A percentile compares a stretch with the other conserved stretches of the same genome.
These are phyloP conservation scores for Adela reaumurella DNA, from an alignment of 2,888 invertebrate genomes.

Conservation along the genomic window DNA sequence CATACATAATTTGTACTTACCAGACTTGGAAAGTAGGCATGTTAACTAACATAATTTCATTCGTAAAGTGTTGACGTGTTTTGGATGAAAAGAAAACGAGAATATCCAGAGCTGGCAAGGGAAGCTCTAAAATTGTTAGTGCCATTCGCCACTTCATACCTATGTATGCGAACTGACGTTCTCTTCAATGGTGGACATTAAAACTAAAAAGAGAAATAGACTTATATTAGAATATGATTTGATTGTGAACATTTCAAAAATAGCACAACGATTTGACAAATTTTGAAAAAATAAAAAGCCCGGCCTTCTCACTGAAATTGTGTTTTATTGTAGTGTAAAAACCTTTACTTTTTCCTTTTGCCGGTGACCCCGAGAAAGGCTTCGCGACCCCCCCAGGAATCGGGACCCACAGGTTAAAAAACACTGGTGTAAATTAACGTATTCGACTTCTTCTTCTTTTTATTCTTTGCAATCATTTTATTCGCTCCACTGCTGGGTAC, in stretches of 20 bases:
- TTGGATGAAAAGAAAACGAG: slow-evolving; percentile 4
- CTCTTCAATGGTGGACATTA: slow-evolving; percentile 17
- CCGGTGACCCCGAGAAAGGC: slow-evolving; percentile 5
- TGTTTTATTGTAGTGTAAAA: slow-evolving; percentile 1
- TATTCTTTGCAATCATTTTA: too few relatives aligned
- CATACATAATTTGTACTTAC: slow-evolving; percentile 14
- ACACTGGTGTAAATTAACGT: neutral
- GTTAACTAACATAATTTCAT: slow-evolving; percentile 7
- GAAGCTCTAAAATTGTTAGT: slow-evolving; percentile 19
- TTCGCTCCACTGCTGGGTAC: too few relatives aligned
- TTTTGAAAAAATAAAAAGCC: slow-evolving; percentile 1
- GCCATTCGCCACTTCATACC: slow-evolving; percentile 16
- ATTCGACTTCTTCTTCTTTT: too few relatives aligned
- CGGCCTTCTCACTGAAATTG: slow-evolving; percentile 2
- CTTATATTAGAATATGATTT: slow-evolving; percentile 3
- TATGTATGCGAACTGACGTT: slow-evolving; percentile 11
- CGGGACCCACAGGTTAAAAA: slow-evolving; percentile 7
- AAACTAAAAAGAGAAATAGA: slow-evolving; percentile 18
- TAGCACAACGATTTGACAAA: slow-evolving; percentile 2
- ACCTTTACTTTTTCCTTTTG: neutral
- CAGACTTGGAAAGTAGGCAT: too few relatives aligned
- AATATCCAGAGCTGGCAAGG: slow-evolving; percentile 31
- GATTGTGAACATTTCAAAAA: slow-evolving; percentile 2
- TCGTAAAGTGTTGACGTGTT: slow-evolving; percentile 13
- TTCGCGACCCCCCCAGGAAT: slow-evolving; percentile 7